Evolutionary conservation across 2,888 invertebrate genomes (phyloP).

Genomic region (Brenthis ino): DNA sequence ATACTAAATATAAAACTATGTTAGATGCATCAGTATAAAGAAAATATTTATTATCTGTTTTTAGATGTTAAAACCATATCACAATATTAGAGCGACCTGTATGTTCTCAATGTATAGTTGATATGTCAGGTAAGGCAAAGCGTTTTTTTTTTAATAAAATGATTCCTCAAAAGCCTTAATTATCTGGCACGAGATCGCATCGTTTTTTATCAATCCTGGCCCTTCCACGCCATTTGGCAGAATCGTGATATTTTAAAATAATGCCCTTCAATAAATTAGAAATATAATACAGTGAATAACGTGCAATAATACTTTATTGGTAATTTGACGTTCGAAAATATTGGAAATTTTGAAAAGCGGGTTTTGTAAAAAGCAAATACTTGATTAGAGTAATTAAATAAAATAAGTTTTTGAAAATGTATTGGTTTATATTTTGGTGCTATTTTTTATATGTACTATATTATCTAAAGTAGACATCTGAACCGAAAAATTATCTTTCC

Average conservation of each 20-base stretch:
- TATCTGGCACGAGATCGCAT: slow-evolving; percentile 78
- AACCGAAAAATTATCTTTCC: no score
- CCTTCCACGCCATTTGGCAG: slow-evolving; percentile 73
- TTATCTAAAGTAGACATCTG: no score
- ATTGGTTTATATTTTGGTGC: no score
- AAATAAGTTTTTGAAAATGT: no score
- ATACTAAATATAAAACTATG: no score
- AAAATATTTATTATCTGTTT: slow-evolving; percentile 4
- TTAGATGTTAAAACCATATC: neutral
- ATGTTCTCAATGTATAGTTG: slow-evolving; percentile 52
- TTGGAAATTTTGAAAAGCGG: neutral
- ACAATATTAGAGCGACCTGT: slow-evolving; percentile 47
- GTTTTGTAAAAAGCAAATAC: neutral
- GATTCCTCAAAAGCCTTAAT: slow-evolving; percentile 75
- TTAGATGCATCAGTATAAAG: neutral
- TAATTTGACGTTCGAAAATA: slow-evolving; percentile 28
- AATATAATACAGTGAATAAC: slow-evolving; percentile 40
- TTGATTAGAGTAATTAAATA: no score
- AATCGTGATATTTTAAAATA: slow-evolving; percentile 50
- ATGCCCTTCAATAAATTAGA: slow-evolving; percentile 45
- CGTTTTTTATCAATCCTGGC: slow-evolving; percentile 64
- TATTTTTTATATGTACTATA: no score
- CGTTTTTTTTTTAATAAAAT: slow-evolving; percentile 69
- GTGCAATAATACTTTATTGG: slow-evolving; percentile 32
- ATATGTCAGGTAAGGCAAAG: slow-evolving; percentile 77